Percentiles rank a stretch among this genome's conserved stretches.
Evolutionary conservation across 2,888 invertebrate species (phyloP).

Genomic region (Gerris lacustris): DNA sequence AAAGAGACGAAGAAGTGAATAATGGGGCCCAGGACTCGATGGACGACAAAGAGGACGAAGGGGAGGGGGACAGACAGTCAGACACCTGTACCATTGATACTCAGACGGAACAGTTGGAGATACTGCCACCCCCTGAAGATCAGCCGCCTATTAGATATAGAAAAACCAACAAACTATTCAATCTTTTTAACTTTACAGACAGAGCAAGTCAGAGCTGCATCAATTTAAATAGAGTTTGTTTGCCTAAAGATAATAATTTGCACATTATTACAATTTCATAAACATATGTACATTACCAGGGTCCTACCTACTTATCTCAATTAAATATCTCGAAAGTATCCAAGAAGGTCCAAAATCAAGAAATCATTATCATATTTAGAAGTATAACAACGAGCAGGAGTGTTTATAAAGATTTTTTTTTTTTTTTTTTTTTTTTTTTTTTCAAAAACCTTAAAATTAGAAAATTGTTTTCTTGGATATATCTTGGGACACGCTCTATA

Average conservation of each 20-base stretch:
- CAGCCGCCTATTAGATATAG: slow-evolving; percentile 28
- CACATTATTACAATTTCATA: too few relatives aligned
- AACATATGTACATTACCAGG: too few relatives aligned
- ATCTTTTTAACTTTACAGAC: slow-evolving; percentile 91
- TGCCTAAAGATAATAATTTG: not conserved
- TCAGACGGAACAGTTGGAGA: not conserved
- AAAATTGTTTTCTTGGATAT: too few relatives aligned
- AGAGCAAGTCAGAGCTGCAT: slow-evolving; percentile 64
- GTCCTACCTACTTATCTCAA: too few relatives aligned
- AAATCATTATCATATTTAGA: too few relatives aligned
- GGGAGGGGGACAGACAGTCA: slow-evolving; percentile 31
- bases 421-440: too few relatives aligned
- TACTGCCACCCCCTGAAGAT: slow-evolving; percentile 12
- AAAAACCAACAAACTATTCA: slow-evolving; percentile 60
- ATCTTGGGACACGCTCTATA: too few relatives aligned
- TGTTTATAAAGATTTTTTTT: too few relatives aligned
- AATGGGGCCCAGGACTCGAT: slow-evolving; percentile 29
- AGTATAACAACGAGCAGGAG: too few relatives aligned
- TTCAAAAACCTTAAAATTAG: too few relatives aligned
- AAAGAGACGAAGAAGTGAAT: slow-evolving; percentile 34
- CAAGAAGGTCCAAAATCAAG: too few relatives aligned
- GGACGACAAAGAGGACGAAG: slow-evolving; percentile 33
- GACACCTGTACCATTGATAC: slow-evolving; percentile 26
- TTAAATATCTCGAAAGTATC: too few relatives aligned
- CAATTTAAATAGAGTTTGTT: not conserved